These are phyloP conservation scores for Rapana venosa DNA, from an alignment of 2,888 invertebrate genomes.

Conservation along the genomic window DNA sequence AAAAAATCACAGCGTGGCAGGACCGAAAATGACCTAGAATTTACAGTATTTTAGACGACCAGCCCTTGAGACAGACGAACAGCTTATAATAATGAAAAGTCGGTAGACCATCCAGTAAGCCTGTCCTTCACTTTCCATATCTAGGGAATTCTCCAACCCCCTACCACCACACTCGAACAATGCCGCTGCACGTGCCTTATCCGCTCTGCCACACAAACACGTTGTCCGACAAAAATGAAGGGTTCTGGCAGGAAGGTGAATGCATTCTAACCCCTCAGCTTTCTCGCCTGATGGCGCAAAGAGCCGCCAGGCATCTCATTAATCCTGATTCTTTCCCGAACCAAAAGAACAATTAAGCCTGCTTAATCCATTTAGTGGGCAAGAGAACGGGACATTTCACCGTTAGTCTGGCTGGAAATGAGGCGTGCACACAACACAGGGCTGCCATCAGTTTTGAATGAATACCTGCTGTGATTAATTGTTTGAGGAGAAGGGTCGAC, in stretches of 20 bases:
- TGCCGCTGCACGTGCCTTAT: neutral
- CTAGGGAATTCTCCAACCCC: neutral
- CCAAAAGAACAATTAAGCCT: neutral
- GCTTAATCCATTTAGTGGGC: neutral
- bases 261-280: neutral
- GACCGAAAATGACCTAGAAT: neutral
- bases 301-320: neutral
- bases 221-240: neutral
- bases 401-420: neutral
- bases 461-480: neutral
- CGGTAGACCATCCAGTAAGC: neutral
- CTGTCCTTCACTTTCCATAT: neutral
- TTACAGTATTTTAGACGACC: neutral
- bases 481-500: neutral
- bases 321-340: conserved; percentile 20
- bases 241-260: neutral
- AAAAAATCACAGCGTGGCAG: neutral
- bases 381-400: neutral
- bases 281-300: neutral
- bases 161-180: neutral
- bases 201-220: neutral
- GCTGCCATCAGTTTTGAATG: neutral
- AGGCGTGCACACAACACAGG: neutral
- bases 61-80: neutral
- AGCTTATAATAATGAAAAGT: neutral